Evolutionary conservation across 2,888 invertebrate species (phyloP), one percentile per base, ranked within the genome.

Genomic region (Synanthedon vespiformis): DNA sequence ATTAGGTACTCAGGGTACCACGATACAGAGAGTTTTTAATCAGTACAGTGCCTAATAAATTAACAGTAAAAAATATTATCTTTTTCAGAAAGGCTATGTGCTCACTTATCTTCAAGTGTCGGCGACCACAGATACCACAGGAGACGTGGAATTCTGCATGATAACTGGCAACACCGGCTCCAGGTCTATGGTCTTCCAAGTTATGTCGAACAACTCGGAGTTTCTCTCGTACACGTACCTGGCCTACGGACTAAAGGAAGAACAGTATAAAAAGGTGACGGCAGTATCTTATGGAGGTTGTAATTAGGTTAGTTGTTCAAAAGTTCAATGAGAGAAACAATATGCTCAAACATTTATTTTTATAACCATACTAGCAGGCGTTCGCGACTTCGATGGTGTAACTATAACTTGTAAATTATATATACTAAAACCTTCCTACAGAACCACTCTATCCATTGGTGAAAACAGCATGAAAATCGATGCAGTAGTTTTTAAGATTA

Each of bases 261-360:
- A 77, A 14, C 75, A 85, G 51, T 87, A 83, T 57, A 74, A 74
- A 75, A 86, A 87, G 85, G 86, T 86, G 75, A 81, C 63, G 22
- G 60, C 66, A 53, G 67, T 67, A 51, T 68, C 73, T 58, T 59
- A 60, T 60, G 58, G 58, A 8, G 54, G 53, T 56, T 51, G 50
- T 51, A 18, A 51, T 56, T 78, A 74, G 77, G 76, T 78, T 66
- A 68, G 70, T 74, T 59, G 5, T 47, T 34, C 34, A 34, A 2
- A 34, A 34, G 34, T 34, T 34, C 6, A 34, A 34, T 34, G 34
- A 10, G 10, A 34, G 10, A 34, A 34, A 10, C 34, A 34, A 34
- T 34, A 34, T 10, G 34, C 34, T 34, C 8, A 34, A 0, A 34
- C 2, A 10, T 34, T 34, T 34, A 34, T 34, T 34, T 34, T 34